Evolutionary conservation across 2,888 invertebrate species (phyloP).

Genomic region (Apeira syringaria): DNA sequence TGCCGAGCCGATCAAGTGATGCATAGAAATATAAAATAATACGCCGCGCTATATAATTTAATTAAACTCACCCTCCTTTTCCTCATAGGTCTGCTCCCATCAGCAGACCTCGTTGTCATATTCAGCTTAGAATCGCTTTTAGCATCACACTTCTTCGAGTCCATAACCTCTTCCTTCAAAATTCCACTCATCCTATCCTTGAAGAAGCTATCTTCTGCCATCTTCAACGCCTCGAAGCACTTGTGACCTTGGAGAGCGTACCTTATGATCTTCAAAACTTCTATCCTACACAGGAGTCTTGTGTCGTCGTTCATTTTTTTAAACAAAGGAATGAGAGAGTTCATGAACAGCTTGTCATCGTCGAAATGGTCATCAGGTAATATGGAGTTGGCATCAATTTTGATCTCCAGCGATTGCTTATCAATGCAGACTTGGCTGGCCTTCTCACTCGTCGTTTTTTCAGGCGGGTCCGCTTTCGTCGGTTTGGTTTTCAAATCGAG

Average conservation of each 20-base stretch:
- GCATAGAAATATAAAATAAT: too few species aligned
- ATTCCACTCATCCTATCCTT: constrained; percentile 52
- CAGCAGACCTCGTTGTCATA: constrained; percentile 73
- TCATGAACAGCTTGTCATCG: constrained; percentile 74
- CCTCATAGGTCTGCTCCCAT: constrained; percentile 67
- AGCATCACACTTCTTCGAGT: constrained; percentile 23
- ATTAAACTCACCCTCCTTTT: constrained; percentile 65
- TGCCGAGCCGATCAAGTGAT: too few species aligned
- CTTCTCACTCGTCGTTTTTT: constrained; percentile 54
- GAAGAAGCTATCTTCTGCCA: constrained; percentile 60
- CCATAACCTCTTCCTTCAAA: constrained; percentile 51
- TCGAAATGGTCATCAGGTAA: constrained; percentile 73
- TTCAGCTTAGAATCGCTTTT: constrained; percentile 51
- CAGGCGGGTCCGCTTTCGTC: constrained; percentile 49
- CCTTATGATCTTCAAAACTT: constrained; percentile 69
- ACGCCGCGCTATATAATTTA: too few species aligned
- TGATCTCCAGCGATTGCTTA: constrained; percentile 60
- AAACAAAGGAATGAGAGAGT: constrained; percentile 67
- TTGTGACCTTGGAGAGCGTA: constrained; percentile 68
- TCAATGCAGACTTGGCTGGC: constrained; percentile 54
- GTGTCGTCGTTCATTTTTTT: constrained; percentile 78
- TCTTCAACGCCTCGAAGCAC: constrained; percentile 60
- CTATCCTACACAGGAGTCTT: constrained; percentile 64
- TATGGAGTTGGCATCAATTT: constrained; percentile 70
- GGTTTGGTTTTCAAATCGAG: constrained; percentile 64